Conservation (phyloP, 2,888 invertebrate species). For the Chymomyza amoena region DNA sequence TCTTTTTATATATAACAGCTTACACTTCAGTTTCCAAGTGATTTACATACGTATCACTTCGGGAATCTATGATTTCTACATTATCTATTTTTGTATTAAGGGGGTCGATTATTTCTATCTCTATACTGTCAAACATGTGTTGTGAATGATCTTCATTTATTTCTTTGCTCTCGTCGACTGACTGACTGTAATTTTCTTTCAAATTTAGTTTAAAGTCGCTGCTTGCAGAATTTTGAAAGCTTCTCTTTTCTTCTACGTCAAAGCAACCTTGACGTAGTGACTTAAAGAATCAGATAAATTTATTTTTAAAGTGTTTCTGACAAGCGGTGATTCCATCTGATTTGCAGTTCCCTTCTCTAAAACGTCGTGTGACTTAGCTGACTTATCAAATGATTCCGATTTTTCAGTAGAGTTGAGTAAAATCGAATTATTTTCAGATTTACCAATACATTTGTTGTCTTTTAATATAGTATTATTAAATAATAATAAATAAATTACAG, state of each 20-base stretch:
- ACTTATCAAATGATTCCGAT: constrained; percentile 16
- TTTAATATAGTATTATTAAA: neutral
- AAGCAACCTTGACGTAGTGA: neutral
- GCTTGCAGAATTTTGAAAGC: neutral
- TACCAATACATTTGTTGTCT: neutral
- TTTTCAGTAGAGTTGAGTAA: neutral
- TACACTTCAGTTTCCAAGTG: constrained; percentile 51
- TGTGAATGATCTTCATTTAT: neutral
- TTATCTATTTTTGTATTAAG: constrained; percentile 22
- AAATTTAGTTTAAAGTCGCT: neutral
- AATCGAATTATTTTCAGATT: neutral
- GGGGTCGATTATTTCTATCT: constrained; percentile 32
- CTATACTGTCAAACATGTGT: neutral
- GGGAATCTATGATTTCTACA: constrained; percentile 32
- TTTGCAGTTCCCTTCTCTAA: neutral
- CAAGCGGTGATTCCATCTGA: neutral
- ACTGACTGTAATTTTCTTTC: constrained; percentile 17
- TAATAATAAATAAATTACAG: too few species aligned
- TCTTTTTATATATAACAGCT: neutral
- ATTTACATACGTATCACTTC: constrained; percentile 28
- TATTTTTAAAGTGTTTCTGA: neutral
- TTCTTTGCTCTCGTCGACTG: neutral
- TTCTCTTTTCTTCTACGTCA: neutral
- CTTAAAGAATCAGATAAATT: neutral
- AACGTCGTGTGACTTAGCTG: neutral